phyloP scores from a whole-genome alignment of 2,113 vertebrate species.

The Aleadryas rufinucha region DNA sequence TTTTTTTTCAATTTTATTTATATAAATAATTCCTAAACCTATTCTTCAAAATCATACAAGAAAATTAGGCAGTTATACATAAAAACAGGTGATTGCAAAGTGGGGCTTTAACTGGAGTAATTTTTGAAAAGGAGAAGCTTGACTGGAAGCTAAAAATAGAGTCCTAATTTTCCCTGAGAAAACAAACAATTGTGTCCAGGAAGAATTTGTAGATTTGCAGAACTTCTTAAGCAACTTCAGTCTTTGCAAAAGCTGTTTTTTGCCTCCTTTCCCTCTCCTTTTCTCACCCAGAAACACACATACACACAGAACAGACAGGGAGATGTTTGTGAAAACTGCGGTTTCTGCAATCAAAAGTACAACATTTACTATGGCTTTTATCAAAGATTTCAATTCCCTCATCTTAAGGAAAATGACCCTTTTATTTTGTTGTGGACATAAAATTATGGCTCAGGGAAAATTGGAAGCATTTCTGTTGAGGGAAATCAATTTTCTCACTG shows the following conservation, averaged over 20 bases:
- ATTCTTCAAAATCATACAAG: background rate
- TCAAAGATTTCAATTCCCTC: conserved; percentile 93
- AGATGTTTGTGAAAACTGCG: conserved; percentile 74
- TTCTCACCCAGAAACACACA: background rate
- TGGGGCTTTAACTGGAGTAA: background rate
- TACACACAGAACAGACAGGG: conserved; percentile 57
- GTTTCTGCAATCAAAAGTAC: conserved; percentile 84
- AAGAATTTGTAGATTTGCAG: background rate
- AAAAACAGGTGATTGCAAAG: background rate
- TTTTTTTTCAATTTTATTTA: background rate
- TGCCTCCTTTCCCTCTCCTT: background rate
- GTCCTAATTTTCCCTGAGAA: background rate
- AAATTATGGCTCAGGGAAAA: conserved; percentile 98
- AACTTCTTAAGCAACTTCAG: conserved; percentile 26
- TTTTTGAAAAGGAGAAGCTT: background rate
- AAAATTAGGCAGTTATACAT: background rate
- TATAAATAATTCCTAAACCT: background rate
- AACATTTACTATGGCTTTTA: conserved; percentile 88
- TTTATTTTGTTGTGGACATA: conserved; percentile 99
- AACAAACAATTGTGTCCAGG: background rate
- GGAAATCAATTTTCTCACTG: conserved; percentile 98
- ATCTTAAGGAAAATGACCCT: conserved; percentile 94
- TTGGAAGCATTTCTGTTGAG: conserved; percentile 94
- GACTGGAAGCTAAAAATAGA: background rate
- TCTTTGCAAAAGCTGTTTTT: conserved; percentile 12